phyloP scores from a whole-genome alignment of 2,888 invertebrate species.

The Dromius quadrimaculatus region DNA sequence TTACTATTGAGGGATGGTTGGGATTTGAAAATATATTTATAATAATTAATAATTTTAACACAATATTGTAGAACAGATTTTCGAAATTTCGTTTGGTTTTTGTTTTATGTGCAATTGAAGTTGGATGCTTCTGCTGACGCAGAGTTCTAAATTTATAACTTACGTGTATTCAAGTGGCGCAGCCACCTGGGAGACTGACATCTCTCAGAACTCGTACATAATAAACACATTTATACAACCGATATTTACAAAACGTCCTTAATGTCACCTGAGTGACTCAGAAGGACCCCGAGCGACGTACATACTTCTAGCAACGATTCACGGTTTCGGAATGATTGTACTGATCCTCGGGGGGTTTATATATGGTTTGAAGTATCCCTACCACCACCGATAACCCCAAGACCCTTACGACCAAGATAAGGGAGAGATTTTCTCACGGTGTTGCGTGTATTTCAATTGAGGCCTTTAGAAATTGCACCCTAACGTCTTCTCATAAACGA shows the following conservation, averaged over 20 bases:
- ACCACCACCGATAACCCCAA: background rate
- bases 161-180: too few relatives aligned
- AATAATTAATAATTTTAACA: too few relatives aligned
- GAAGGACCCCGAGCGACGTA: slow-evolving; percentile 3
- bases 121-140: too few relatives aligned
- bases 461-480: slow-evolving; percentile 27
- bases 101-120: too few relatives aligned
- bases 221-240: slow-evolving; percentile 34
- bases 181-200: background rate
- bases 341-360: slow-evolving; percentile 18
- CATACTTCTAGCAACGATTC: slow-evolving; percentile 37
- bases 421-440: slow-evolving; percentile 29
- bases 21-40: too few relatives aligned
- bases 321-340: slow-evolving; percentile 46
- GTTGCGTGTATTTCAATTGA: slow-evolving; percentile 8
- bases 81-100: too few relatives aligned
- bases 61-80: too few relatives aligned
- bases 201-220: background rate
- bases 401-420: slow-evolving; percentile 7
- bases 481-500: slow-evolving; percentile 47
- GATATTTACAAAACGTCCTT: slow-evolving; percentile 49
- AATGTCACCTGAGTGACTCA: background rate
- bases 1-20: too few relatives aligned
- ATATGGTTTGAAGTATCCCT: slow-evolving; percentile 40
- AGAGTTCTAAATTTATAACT: too few relatives aligned